These are phyloP conservation scores for Heterodera filipjevi DNA, from an alignment of 2,888 invertebrate species.

Conservation along the genomic window DNA sequence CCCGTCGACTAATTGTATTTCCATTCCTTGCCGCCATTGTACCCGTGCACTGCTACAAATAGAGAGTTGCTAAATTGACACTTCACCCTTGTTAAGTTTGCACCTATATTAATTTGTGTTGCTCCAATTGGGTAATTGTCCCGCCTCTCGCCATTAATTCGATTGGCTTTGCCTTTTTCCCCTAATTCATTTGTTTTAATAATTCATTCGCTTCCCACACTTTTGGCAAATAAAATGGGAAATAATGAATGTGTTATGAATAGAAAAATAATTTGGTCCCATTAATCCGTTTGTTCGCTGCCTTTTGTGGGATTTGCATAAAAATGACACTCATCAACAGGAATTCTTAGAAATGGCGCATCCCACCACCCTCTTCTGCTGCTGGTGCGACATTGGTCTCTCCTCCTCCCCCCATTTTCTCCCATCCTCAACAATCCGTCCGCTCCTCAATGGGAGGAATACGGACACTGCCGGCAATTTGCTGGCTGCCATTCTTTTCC, in stretches of 20 bases:
- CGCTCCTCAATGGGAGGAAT: no score
- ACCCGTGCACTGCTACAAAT: no score
- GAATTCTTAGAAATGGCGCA: no score
- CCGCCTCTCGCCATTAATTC: neutral
- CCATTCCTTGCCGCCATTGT: no score
- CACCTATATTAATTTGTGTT: neutral
- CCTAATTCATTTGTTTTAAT: neutral
- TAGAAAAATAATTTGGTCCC: neutral
- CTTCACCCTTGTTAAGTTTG: neutral
- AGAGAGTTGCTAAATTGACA: no score
- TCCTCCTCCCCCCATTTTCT: neutral
- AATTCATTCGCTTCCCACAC: neutral
- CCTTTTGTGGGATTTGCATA: neutral
- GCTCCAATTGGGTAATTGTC: neutral
- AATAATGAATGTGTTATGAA: neutral
- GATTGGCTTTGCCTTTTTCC: neutral
- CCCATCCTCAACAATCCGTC: neutral
- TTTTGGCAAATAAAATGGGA: neutral
- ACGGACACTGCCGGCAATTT: conserved; percentile 13
- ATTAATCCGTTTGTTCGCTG: conserved; percentile 1
- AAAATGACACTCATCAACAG: no score
- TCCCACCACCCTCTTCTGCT: no score
- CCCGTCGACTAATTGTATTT: neutral
- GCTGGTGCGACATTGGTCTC: neutral
- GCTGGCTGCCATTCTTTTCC: neutral